Percentiles rank a stretch among this genome's conserved stretches.
Conservation (phyloP, 2,113 vertebrate species). For the Seriola rivoliana region DNA sequence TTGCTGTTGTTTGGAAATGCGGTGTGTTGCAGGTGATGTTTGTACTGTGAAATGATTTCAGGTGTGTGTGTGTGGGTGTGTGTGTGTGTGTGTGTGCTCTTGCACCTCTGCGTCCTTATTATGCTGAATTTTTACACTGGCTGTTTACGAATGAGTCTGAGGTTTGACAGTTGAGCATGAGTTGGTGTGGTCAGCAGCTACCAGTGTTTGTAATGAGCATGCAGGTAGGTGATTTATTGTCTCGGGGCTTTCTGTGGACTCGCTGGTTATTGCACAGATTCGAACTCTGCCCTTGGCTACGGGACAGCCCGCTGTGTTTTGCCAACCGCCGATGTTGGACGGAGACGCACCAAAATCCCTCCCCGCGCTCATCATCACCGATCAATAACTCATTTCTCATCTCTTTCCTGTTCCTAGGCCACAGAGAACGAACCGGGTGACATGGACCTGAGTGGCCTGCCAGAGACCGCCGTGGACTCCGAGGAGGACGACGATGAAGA, state of each 20-base stretch:
- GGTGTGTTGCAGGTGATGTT: constrained; percentile 18
- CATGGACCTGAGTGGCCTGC: constrained; percentile 98
- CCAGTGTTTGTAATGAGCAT: not conserved
- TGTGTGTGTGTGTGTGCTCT: not conserved
- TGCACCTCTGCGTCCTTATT: not conserved
- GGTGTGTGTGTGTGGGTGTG: too few species aligned
- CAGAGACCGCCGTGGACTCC: constrained; percentile 98
- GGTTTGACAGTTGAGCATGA: not conserved
- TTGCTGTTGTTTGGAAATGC: not conserved
- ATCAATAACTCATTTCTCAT: not conserved
- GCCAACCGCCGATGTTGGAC: constrained; percentile 8
- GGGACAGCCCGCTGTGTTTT: not conserved
- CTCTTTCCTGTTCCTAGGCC: constrained; percentile 83
- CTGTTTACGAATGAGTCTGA: constrained; percentile 1
- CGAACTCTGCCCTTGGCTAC: not conserved
- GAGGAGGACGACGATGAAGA: constrained; percentile 99
- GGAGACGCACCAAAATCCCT: not conserved
- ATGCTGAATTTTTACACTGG: not conserved
- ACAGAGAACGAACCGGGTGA: constrained; percentile 98
- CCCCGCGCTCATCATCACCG: not conserved
- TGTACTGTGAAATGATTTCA: constrained; percentile 10
- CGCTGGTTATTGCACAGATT: not conserved
- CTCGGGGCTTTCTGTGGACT: not conserved
- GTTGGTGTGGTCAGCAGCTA: not conserved
- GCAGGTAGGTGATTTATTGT: not conserved